Evolutionary conservation across 2,797 vertebrate species (phyloP).

Genomic region (Macropodus opercularis): DNA sequence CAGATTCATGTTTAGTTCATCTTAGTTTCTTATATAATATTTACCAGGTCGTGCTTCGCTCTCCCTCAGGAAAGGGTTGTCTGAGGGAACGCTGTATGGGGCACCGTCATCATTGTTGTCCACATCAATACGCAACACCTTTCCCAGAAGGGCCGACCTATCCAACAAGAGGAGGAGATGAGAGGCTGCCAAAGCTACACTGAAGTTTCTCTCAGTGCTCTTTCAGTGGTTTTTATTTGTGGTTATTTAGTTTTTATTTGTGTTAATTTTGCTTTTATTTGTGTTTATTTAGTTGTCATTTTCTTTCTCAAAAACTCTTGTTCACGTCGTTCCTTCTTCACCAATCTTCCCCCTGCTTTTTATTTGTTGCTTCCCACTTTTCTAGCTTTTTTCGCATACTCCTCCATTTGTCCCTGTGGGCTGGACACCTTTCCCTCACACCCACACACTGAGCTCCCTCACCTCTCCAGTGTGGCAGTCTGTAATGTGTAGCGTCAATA

Average conservation of each 20-base stretch:
- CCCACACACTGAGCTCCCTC: neutral
- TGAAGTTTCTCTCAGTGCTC: neutral
- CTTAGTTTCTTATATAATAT: too few species aligned
- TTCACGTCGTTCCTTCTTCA: too few species aligned
- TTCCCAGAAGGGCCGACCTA: slow-evolving; percentile 85
- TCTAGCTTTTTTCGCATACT: neutral
- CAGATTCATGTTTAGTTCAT: neutral
- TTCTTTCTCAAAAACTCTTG: too few species aligned
- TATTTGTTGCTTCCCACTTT: neutral
- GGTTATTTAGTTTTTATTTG: too few species aligned
- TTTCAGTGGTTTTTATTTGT: neutral
- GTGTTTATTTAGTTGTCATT: too few species aligned
- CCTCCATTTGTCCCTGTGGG: neutral
- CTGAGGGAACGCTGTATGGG: slow-evolving; percentile 84
- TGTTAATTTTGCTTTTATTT: too few species aligned
- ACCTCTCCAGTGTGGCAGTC: slow-evolving; percentile 32
- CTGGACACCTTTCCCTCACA: slow-evolving; percentile 2
- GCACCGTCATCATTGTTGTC: slow-evolving; percentile 76
- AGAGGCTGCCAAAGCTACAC: neutral
- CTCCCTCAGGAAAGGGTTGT: slow-evolving; percentile 85
- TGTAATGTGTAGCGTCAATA: slow-evolving; percentile 68
- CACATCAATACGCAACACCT: slow-evolving; percentile 82
- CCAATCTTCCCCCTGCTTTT: too few species aligned
- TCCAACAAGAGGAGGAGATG: neutral
- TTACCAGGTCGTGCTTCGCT: slow-evolving; percentile 69